Percentiles rank a stretch among this genome's conserved stretches.
phyloP scores from a whole-genome alignment of 2,113 vertebrate genomes.

The rat (Rattus norvegicus) region DNA sequence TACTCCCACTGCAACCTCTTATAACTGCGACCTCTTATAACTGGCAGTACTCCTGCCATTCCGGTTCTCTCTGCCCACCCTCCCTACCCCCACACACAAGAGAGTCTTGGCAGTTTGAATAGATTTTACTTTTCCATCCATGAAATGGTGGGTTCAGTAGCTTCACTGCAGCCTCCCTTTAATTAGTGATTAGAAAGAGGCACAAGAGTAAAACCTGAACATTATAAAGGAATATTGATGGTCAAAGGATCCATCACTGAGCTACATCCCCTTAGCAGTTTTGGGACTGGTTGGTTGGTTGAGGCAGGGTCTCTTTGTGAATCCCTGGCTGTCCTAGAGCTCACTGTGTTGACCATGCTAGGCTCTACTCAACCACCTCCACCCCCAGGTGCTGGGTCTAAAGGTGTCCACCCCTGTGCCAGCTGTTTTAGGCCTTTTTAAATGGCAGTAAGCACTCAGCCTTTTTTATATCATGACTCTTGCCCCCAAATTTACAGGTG shows the following conservation, averaged over 20 bases:
- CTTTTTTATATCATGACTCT: background rate
- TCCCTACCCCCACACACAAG: too few species aligned
- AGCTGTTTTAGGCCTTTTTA: background rate
- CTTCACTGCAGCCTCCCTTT: background rate
- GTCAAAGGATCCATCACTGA: background rate
- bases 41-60: background rate
- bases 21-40: background rate
- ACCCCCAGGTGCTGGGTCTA: background rate
- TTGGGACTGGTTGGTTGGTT: background rate
- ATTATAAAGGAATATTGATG: background rate
- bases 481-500: background rate
- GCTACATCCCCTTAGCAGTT: background rate
- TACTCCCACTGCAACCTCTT: background rate
- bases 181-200: background rate
- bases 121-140: background rate
- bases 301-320: background rate
- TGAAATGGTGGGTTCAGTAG: background rate
- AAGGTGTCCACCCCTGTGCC: background rate
- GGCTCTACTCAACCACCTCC: background rate
- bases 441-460: background rate
- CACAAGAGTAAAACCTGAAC: background rate
- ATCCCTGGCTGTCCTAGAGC: background rate
- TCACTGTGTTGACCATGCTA: too few species aligned
- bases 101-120: background rate
- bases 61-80: too few species aligned